Conservation (phyloP, 2,888 invertebrate species). For the Scaptomyza flava region DNA sequence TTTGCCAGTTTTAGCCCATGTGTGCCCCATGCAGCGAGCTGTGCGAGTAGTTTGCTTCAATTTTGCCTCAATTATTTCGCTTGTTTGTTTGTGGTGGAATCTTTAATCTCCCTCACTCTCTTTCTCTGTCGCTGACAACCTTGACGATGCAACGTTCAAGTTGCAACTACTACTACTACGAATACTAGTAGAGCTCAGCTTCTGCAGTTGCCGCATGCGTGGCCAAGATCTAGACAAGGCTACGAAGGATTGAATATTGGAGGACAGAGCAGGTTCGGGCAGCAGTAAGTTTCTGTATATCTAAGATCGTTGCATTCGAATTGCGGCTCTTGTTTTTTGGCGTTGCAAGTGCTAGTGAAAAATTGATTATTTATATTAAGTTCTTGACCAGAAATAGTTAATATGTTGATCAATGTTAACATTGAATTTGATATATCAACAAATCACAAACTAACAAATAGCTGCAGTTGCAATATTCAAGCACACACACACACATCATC, state of each 20-base stretch:
- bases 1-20: slow-evolving; percentile 14
- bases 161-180: slow-evolving; percentile 18
- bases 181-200: slow-evolving; percentile 26
- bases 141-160: slow-evolving; percentile 53
- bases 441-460: not conserved
- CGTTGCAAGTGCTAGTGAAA: slow-evolving; percentile 65
- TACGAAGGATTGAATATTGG: slow-evolving; percentile 36
- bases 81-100: slow-evolving; percentile 81
- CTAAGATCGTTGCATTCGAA: slow-evolving; percentile 53
- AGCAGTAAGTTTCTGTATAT: slow-evolving; percentile 30
- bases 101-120: slow-evolving; percentile 69
- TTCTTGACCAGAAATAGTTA: slow-evolving; percentile 50
- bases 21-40: slow-evolving; percentile 32
- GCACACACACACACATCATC: not conserved
- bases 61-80: slow-evolving; percentile 81
- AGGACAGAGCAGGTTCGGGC: slow-evolving; percentile 8
- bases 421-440: not conserved
- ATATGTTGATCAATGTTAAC: not conserved
- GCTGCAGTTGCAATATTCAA: not conserved
- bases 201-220: slow-evolving; percentile 63
- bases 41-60: slow-evolving; percentile 72
- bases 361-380: slow-evolving; percentile 74
- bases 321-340: slow-evolving; percentile 5
- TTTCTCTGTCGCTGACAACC: slow-evolving; percentile 49
- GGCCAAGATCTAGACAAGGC: slow-evolving; percentile 75